A percentile compares a stretch with the other conserved stretches of the same genome.
phyloP scores from a whole-genome alignment of 2,888 invertebrate genomes.

The Stenodema calcarata region DNA sequence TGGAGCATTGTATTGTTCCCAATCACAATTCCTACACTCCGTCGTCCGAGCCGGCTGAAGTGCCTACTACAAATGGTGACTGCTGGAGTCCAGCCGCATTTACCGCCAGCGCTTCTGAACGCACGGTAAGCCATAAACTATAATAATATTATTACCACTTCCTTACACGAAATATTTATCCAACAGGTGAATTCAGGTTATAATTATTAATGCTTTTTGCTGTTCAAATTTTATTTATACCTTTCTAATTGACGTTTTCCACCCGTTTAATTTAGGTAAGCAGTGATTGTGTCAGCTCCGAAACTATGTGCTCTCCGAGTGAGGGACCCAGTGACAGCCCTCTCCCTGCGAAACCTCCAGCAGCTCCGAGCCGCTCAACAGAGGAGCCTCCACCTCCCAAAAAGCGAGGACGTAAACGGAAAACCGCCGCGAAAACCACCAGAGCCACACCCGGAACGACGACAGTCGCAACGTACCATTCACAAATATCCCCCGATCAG shows the following conservation, averaged over 20 bases:
- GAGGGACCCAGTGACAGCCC: conserved; percentile 54
- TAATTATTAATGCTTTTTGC: no score
- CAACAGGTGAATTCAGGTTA: no score
- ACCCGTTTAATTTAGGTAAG: conserved; percentile 28
- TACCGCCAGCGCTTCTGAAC: conserved; percentile 56
- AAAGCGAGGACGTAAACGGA: conserved; percentile 58
- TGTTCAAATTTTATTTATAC: no score
- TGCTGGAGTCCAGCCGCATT: conserved; percentile 56
- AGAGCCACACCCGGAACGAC: conserved; percentile 60
- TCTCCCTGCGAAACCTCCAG: conserved; percentile 43
- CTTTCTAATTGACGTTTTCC: no score
- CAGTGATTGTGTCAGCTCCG: conserved; percentile 57
- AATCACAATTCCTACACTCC: conserved; percentile 43
- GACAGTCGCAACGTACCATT: conserved; percentile 65
- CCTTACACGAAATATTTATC: no score
- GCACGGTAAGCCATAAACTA: conserved; percentile 51
- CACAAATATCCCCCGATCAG: conserved; percentile 70
- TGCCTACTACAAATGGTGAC: conserved; percentile 54
- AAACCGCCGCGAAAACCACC: conserved; percentile 47
- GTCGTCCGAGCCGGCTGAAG: conserved; percentile 36
- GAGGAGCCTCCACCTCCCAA: conserved; percentile 50
- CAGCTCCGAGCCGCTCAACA: conserved; percentile 24
- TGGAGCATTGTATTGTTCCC: conserved; percentile 18
- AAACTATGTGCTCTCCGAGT: conserved; percentile 57
- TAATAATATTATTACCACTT: no score